Evolutionary conservation across 2,797 vertebrate genomes (phyloP).

Genomic region (Eulemur mongoz): DNA sequence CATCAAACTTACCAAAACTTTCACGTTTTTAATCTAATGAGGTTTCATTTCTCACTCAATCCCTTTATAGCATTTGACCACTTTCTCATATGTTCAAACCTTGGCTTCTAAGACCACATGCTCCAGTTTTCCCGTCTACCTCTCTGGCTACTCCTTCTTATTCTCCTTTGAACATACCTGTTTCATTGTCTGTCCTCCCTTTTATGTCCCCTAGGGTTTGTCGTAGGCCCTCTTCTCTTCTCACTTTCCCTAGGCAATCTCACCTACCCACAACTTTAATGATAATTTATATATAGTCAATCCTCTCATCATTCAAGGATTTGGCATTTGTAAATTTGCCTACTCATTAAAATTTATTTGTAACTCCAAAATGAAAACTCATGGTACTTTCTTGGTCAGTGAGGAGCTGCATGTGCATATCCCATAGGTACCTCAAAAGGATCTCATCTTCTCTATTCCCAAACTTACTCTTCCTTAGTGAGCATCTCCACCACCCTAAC

Average conservation of each 20-base stretch:
- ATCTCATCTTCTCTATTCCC: not conserved
- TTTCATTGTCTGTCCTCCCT: not conserved
- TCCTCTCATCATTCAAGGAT: not conserved
- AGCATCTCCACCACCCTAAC: not conserved
- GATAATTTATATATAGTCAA: not conserved
- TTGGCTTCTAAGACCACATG: not conserved
- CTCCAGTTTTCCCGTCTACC: not conserved
- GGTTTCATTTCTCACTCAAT: not conserved
- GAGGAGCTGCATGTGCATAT: not conserved
- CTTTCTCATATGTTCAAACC: not conserved
- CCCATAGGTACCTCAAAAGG: not conserved
- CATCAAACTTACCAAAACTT: not conserved
- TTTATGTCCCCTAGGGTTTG: not conserved
- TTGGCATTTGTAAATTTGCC: not conserved
- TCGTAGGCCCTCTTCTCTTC: not conserved
- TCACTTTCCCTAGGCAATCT: not conserved
- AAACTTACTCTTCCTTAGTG: not conserved
- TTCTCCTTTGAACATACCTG: not conserved
- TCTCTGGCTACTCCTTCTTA: not conserved
- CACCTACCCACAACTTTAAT: not conserved
- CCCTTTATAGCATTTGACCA: not conserved
- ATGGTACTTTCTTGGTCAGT: not conserved
- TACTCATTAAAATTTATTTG: not conserved
- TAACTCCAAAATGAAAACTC: not conserved
- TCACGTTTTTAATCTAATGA: slow-evolving; percentile 21